Base-by-base conservation (phyloP, 2,797 vertebrate genomes). In the Gambusia yucatana region DNA sequence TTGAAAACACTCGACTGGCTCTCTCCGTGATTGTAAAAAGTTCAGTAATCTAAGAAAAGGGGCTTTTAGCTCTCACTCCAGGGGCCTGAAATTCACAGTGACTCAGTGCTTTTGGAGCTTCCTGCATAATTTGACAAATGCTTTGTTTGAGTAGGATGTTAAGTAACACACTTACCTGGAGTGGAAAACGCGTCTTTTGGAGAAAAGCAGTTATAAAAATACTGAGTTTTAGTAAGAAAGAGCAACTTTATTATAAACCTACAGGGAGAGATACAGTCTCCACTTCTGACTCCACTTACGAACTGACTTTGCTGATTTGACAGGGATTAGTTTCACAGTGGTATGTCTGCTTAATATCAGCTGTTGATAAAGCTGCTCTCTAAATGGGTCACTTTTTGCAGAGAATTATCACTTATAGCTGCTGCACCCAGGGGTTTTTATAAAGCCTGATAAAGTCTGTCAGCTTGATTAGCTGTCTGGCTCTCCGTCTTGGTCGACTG, bases 1-100 rank as follows among this genome's bases (percentile, higher is more conserved):
- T 77, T 81, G 57, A 90, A 86, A 87, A 73, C 39, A 48, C 79
- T 78, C 86, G 77, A 90, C 86, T 86, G 81, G 74, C 33, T 41
- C 69, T 81, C 50, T 78, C 47, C 28, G 46, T 50, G 5, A 73
- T 65, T 69, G 76, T 76, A 75, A 84, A 87, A 55, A 88, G 72
- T 78, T 74, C 76, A 75, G 57, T 72, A 72, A 72, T 87, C 63
- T 82, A 78, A 52, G 52, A 76, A 78, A 83, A 33, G 36, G 30
- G 25, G 59, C 73, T 76, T 85, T 67, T 79, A 77, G 69, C 33
- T 69, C 22, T 82, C 44, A 59, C 57, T 72, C 36, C 48, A 76
- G 0, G 5, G 75, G 33, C 75, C 75, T n/a, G 76, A 75, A 81
- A 81, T 73, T 70, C 36, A 78, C 4, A 36, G 47, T 70, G 20